Evolutionary conservation across 2,888 invertebrate genomes (phyloP), one percentile per base, ranked within the genome.

Genomic region (Gnatocerus cornutus): DNA sequence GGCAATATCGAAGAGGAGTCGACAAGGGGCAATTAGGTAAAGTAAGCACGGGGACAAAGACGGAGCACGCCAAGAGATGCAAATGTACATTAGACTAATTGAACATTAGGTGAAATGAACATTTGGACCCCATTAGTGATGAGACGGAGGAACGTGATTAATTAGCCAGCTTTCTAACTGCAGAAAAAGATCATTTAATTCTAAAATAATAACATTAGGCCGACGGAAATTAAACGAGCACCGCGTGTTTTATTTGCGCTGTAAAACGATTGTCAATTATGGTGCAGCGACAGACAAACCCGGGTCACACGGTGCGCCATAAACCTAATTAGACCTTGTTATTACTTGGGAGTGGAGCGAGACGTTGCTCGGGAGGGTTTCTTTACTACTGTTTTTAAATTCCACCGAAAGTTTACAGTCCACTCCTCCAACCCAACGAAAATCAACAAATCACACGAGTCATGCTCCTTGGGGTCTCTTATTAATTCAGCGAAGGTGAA

Each of bases 41-140:
- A 84, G 83, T 83, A 83, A 82, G 79, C 79, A 78, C 72, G 72
- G 72, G 77, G 79, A 82, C 79, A 80, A 80, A 80, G 81, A 81
- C 77, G 74, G 77, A 77, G 71, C 75, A 75, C 73, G 74, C 76
- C 77, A 78, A 79, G 82, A 83, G 84, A 84, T 84, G 84, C 82
- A 84, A 85, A 85, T 84, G 83, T 85, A 84, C 86, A 86, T 86
- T 86, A 85, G 83, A 81, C 83, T 85, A 86, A 86, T 85, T 85
- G 85, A 85, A 85, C 85, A 85, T 86, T 85, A 85, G 84, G 84
- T 84, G 84, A 85, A 85, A 84, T 84, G 84, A 85, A 83, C 84
- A 83, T 83, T 84, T 83, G 83, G 83, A 83, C 82, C 82, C 84
- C 84, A 84, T 84, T 85, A 84, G 83, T 78, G 82, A 82, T 83